Evolutionary conservation across 2,888 invertebrate species (phyloP).

Genomic region (Eupithecia insigniata): DNA sequence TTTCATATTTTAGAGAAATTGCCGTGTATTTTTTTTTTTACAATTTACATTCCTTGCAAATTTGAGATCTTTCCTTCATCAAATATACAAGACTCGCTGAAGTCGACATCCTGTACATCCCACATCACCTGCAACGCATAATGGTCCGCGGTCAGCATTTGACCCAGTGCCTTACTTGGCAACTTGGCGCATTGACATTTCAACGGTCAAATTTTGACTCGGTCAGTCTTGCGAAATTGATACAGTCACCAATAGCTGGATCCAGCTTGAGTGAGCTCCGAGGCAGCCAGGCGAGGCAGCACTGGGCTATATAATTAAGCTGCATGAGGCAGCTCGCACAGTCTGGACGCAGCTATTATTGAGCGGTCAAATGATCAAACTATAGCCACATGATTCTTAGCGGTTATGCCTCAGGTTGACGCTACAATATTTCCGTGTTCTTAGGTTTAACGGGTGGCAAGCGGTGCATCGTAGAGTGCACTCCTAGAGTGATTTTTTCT

Average conservation of each 20-base stretch:
- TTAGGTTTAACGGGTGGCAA: background rate
- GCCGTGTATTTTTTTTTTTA: no score
- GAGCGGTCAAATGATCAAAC: background rate
- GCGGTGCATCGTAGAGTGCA: no score
- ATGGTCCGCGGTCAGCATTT: slow-evolving; percentile 59
- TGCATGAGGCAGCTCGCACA: background rate
- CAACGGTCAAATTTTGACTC: slow-evolving; percentile 38
- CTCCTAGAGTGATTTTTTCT: no score
- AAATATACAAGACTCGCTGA: background rate
- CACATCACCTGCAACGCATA: slow-evolving; percentile 13
- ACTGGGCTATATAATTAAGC: background rate
- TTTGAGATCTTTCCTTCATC: no score
- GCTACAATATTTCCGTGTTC: background rate
- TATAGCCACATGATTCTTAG: background rate
- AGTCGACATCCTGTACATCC: slow-evolving; percentile 20
- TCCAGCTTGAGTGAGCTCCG: background rate
- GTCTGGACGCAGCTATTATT: background rate
- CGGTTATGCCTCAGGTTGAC: background rate
- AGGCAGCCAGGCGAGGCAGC: background rate
- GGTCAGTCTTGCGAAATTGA: slow-evolving; percentile 36
- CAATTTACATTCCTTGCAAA: background rate
- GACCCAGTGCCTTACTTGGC: slow-evolving; percentile 65
- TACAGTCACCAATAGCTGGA: background rate
- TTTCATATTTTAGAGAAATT: no score
- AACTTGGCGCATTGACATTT: slow-evolving; percentile 43